Evolutionary conservation across 1,140 invertebrate genomes (phyloP), one percentile per base, ranked within the genome.

Genomic region (Dendroctonus valens): DNA sequence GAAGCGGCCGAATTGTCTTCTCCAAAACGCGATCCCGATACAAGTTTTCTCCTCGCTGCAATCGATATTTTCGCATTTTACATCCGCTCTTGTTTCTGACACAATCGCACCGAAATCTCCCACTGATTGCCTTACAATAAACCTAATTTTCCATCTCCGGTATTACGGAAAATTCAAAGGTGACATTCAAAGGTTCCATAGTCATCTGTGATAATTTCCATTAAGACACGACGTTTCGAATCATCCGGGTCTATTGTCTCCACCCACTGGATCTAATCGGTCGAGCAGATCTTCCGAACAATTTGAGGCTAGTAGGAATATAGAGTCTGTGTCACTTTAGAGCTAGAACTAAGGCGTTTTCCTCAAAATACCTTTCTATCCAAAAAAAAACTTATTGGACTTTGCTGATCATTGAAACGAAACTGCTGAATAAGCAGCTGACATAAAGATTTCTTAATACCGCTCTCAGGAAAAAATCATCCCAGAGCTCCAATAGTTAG

Each of bases 191-290:
- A 26, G 26, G 26, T 26, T 64, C 62, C 37, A 64, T 64, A 64
- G 62, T 49, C 53, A 57, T 64, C 42, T 57, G 53, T 11, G 41
- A 64, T 64, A 57, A 64, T 64, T 64, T 64, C 52, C 41, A 57
- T 64, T 64, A 65, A 59, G 63, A 65, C 48, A 55, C 9, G 11
- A 58, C 53, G 53, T 55, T 59, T 59, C 54, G 46, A 50, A 65
- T 59, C 63, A 65, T 65, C 63, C 63, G 63, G 63, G 63, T 40
- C 63, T 59, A 65, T 65, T 65, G 63, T 65, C 63, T 59, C 5
- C 48, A 11, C 9, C 50, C 52, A 54, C 46, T 41, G 41, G 49
- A 52, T 39, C 26, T 50, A 51, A 65, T 59, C 63, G 63, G 54
- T 57, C 42, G 62, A 46, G 41, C 44, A 41, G 39, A 64, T 64